Evolutionary conservation across 2,113 vertebrate genomes (phyloP).

Genomic region (Catharus bicknelli): DNA sequence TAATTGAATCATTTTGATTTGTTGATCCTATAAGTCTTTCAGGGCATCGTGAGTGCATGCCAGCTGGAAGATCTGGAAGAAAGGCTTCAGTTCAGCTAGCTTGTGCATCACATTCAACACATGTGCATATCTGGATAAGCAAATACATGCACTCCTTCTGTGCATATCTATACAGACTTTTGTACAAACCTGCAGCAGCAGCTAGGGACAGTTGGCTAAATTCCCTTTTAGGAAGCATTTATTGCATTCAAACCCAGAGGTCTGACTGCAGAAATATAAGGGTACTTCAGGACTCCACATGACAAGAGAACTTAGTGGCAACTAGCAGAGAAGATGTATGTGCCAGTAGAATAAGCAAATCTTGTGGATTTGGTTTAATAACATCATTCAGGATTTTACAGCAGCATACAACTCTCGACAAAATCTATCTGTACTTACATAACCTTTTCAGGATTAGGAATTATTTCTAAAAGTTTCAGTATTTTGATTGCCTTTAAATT

Average conservation of each 20-base stretch:
- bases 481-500: neutral
- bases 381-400: neutral
- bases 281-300: neutral
- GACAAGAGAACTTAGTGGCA: neutral
- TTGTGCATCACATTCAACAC: neutral
- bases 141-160: neutral
- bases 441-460: neutral
- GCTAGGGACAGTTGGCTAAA: neutral
- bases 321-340: neutral
- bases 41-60: neutral
- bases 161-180: neutral
- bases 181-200: neutral
- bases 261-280: neutral
- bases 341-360: neutral
- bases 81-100: neutral
- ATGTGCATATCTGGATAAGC: neutral
- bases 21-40: neutral
- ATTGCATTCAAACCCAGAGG: neutral
- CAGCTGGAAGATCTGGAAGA: neutral
- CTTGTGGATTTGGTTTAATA: neutral
- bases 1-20: neutral
- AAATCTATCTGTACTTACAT: neutral
- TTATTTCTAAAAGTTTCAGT: neutral
- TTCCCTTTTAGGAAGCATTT: neutral
- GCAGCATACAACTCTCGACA: neutral